Evolutionary conservation across 2,888 invertebrate genomes (phyloP).

Genomic region (Aromia moschata): DNA sequence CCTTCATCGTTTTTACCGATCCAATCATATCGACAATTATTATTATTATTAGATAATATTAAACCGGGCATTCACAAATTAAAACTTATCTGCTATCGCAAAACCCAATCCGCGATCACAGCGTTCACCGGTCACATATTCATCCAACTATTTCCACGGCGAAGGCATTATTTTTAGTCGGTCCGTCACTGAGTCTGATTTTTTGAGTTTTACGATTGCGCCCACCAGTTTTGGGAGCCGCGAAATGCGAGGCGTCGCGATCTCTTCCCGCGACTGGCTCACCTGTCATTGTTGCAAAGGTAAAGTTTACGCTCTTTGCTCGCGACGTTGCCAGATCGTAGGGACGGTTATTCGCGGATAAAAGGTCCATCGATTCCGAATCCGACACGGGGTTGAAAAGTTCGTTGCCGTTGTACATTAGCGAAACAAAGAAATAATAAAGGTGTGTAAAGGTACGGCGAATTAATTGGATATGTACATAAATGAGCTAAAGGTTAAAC

Average conservation of each 20-base stretch:
- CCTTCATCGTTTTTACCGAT: conserved; percentile 43
- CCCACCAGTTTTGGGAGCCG: background rate
- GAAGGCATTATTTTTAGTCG: background rate
- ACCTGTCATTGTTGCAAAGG: conserved; percentile 44
- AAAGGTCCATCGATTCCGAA: background rate
- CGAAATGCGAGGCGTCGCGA: conserved; percentile 14
- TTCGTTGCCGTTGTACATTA: background rate
- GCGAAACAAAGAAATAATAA: background rate
- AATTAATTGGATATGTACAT: conserved; percentile 12
- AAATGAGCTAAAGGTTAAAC: conserved; percentile 6
- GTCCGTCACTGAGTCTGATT: background rate
- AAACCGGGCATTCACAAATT: conserved; percentile 1
- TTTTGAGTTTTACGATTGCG: background rate
- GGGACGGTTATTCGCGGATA: conserved; percentile 18
- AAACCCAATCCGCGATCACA: conserved; percentile 1
- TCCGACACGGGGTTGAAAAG: conserved; percentile 11
- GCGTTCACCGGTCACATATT: conserved; percentile 6
- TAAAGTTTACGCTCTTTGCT: conserved; percentile 32
- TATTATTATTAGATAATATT: background rate
- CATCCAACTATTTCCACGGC: background rate
- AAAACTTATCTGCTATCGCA: conserved; percentile 2
- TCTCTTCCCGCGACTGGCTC: conserved; percentile 39
- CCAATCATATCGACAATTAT: conserved; percentile 34
- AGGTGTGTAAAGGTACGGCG: background rate
- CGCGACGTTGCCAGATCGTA: conserved; percentile 33